Evolutionary conservation across 2,888 invertebrate species (phyloP).

Genomic region (Troides helena): DNA sequence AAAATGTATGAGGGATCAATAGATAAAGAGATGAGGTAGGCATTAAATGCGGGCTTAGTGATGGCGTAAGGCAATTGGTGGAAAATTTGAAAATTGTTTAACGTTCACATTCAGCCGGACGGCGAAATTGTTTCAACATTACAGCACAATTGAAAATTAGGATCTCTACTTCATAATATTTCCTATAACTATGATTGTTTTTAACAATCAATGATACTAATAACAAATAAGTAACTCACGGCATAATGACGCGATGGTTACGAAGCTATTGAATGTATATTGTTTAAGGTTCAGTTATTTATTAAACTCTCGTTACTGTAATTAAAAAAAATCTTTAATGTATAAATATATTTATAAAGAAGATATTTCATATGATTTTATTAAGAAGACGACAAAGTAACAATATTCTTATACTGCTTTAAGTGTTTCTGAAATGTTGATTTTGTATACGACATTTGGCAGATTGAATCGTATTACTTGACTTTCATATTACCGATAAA

Average conservation of each 20-base stretch:
- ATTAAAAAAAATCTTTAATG: too few relatives aligned
- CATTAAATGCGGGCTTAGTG: conserved; percentile 40
- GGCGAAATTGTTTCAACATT: not conserved
- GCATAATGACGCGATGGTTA: too few relatives aligned
- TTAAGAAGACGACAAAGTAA: not conserved
- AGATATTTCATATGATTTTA: not conserved
- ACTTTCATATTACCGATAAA: too few relatives aligned
- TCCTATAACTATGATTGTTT: not conserved
- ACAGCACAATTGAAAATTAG: not conserved
- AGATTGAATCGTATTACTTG: too few relatives aligned
- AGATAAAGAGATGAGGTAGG: conserved; percentile 42
- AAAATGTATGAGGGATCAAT: conserved; percentile 64
- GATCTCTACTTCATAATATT: not conserved
- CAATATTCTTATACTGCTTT: too few relatives aligned
- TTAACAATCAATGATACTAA: too few relatives aligned
- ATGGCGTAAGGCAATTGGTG: conserved; percentile 35
- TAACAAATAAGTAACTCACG: too few relatives aligned
- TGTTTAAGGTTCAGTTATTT: too few relatives aligned
- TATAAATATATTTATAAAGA: not conserved
- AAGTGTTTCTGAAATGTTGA: too few relatives aligned
- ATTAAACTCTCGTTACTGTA: too few relatives aligned
- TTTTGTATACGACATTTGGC: too few relatives aligned
- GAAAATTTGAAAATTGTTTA: conserved; percentile 25
- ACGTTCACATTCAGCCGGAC: not conserved
- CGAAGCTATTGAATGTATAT: too few relatives aligned